Evolutionary conservation across 1,140 invertebrate genomes (phyloP).

Genomic region (Drosophila subpulchrella): DNA sequence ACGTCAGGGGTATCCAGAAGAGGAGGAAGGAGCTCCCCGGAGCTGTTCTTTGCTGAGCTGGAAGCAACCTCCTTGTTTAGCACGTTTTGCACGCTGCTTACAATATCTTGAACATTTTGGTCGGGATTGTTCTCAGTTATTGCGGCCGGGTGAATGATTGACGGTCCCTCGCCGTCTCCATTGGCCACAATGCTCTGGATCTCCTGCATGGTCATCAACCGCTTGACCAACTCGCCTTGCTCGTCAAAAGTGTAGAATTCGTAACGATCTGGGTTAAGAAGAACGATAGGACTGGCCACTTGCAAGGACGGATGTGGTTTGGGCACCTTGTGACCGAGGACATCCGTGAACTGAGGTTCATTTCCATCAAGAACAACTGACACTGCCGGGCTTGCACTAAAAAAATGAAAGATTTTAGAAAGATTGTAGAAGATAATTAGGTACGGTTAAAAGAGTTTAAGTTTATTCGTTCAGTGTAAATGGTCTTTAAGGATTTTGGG

Average conservation of each 20-base stretch:
- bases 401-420: constrained; percentile 28
- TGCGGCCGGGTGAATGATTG: constrained; percentile 85
- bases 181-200: constrained; percentile 93
- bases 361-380: constrained; percentile 87
- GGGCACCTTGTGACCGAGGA: constrained; percentile 87
- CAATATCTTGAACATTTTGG: constrained; percentile 91
- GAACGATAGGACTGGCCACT: constrained; percentile 90
- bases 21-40: constrained; percentile 84
- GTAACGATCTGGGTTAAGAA: constrained; percentile 91
- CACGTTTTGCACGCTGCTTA: constrained; percentile 92
- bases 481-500: too few species aligned
- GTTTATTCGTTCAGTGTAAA: neutral
- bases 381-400: constrained; percentile 87
- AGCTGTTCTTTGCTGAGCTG: constrained; percentile 85
- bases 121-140: constrained; percentile 85
- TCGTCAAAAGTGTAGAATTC: constrained; percentile 94
- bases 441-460: too few species aligned
- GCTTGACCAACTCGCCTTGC: constrained; percentile 91
- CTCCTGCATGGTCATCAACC: constrained; percentile 92
- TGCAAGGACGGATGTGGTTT: constrained; percentile 86
- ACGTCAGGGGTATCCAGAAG: constrained; percentile 89
- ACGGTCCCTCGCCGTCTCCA: constrained; percentile 88
- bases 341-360: constrained; percentile 87
- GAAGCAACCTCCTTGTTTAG: constrained; percentile 91
- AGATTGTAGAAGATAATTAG: neutral